These are phyloP conservation scores for Dilophus febrilis DNA, from an alignment of 2,888 invertebrate genomes.

Conservation along the genomic window DNA sequence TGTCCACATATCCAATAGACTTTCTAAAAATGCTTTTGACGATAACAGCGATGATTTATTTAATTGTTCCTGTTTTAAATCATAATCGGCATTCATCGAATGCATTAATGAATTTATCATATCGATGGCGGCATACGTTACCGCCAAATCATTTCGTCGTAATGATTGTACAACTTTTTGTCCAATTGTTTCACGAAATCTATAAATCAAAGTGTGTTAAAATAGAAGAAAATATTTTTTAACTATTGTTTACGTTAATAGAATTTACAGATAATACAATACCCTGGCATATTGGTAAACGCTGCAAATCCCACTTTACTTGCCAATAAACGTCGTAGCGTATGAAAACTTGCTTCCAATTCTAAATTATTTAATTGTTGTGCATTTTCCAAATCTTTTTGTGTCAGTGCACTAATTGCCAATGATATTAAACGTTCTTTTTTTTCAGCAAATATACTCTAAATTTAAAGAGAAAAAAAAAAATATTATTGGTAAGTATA, in stretches of 20 bases:
- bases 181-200: constrained; percentile 91
- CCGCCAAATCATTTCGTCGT: constrained; percentile 70
- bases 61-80: constrained; percentile 90
- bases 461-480: constrained; percentile 20
- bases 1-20: constrained; percentile 86
- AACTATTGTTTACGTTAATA: background rate
- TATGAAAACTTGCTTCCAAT: constrained; percentile 90
- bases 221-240: background rate
- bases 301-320: constrained; percentile 97
- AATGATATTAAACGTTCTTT: constrained; percentile 91
- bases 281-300: constrained; percentile 80
- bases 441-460: constrained; percentile 95
- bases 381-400: constrained; percentile 47
- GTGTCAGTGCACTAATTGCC: constrained; percentile 71
- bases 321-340: constrained; percentile 78
- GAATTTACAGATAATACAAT: constrained; percentile 7
- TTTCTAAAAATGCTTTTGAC: constrained; percentile 80
- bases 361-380: constrained; percentile 46
- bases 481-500: constrained; percentile 12
- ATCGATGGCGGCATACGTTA: constrained; percentile 92
- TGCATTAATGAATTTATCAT: constrained; percentile 96
- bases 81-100: constrained; percentile 94
- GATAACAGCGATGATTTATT: constrained; percentile 93
- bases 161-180: constrained; percentile 79
- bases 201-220: constrained; percentile 22